Percentiles rank a stretch among this genome's conserved stretches.
Conservation (phyloP, 1,140 invertebrate species). For the Ceratina calcarata region DNA sequence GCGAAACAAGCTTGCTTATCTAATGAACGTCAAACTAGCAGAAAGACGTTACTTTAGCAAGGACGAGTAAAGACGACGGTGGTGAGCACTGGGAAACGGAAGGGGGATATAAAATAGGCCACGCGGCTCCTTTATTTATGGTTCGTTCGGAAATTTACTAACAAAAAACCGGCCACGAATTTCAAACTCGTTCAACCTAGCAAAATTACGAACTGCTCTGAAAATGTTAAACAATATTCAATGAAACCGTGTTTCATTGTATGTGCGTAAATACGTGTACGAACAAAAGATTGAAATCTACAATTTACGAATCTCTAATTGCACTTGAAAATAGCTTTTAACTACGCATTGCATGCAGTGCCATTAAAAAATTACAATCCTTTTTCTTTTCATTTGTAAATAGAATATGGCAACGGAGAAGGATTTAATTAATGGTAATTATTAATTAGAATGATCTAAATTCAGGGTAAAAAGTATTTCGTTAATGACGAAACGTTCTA, state of each 20-base stretch:
- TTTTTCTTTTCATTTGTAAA: background rate
- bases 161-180: background rate
- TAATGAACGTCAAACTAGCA: constrained; percentile 59
- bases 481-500: too few species aligned
- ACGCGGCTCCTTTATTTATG: constrained; percentile 35
- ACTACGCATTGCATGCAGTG: background rate
- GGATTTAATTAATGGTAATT: constrained; percentile 76
- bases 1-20: constrained; percentile 52
- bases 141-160: constrained; percentile 42
- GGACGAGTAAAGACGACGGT: constrained; percentile 38
- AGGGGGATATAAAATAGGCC: constrained; percentile 54
- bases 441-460: background rate
- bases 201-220: too few species aligned
- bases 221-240: too few species aligned
- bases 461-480: too few species aligned
- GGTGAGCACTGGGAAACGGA: constrained; percentile 18
- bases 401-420: constrained; percentile 73
- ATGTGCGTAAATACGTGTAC: too few species aligned
- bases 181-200: too few species aligned
- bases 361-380: background rate
- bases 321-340: constrained; percentile 17
- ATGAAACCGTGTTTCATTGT: too few species aligned
- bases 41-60: constrained; percentile 55
- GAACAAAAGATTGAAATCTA: too few species aligned
- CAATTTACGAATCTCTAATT: background rate